Conservation (phyloP, 2,888 invertebrate species). For the Drosophila meridionalis region DNA sequence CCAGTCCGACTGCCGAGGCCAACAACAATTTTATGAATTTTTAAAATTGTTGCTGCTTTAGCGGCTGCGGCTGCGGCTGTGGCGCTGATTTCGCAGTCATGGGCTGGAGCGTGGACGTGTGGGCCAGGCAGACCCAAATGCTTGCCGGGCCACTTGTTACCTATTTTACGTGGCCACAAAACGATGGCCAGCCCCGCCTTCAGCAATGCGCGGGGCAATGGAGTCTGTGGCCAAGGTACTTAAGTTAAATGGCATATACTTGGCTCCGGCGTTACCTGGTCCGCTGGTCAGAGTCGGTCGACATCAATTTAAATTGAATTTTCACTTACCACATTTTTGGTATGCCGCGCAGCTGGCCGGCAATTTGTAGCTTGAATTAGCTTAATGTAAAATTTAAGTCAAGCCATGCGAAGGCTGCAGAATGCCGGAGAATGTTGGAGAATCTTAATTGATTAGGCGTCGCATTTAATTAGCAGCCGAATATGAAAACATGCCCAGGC, state of each 20-base stretch:
- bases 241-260: conserved; percentile 80
- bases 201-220: neutral
- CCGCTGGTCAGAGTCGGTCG: conserved; percentile 52
- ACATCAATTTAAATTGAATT: conserved; percentile 83
- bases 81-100: conserved; percentile 76
- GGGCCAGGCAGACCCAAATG: conserved; percentile 62
- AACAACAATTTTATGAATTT: conserved; percentile 79
- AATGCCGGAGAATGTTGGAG: conserved; percentile 38
- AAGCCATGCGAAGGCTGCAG: conserved; percentile 21
- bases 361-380: conserved; percentile 82
- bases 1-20: conserved; percentile 8
- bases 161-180: conserved; percentile 75
- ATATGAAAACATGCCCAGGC: conserved; percentile 33
- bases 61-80: conserved; percentile 67
- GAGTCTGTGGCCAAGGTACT: conserved; percentile 64
- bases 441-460: conserved; percentile 71
- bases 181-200: conserved; percentile 15
- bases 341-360: conserved; percentile 66
- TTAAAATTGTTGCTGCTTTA: conserved; percentile 77
- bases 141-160: conserved; percentile 75
- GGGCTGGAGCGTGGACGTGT: conserved; percentile 57
- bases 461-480: conserved; percentile 69
- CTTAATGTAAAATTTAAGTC: conserved; percentile 77
- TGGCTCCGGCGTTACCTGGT: conserved; percentile 38
- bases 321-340: conserved; percentile 74